phyloP scores from a whole-genome alignment of 2,888 invertebrate species.

The Callyntrura guangdongensis region DNA sequence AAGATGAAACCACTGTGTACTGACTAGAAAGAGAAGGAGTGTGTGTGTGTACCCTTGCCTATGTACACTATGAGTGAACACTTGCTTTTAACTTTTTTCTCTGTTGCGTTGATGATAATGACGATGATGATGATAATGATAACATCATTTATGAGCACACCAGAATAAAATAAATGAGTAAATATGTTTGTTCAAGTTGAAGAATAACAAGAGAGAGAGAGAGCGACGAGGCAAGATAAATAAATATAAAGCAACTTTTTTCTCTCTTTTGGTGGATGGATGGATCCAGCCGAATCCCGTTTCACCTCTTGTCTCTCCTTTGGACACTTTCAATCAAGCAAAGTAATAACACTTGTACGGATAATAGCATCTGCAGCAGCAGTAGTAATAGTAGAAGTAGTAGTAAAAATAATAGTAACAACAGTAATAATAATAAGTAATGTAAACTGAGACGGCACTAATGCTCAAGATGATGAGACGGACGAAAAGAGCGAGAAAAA shows the following conservation, averaged over 20 bases:
- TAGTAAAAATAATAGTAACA: no score
- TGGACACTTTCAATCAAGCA: constrained; percentile 20
- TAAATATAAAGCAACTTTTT: no score
- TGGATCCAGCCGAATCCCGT: neutral
- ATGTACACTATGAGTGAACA: no score
- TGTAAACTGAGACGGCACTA: constrained; percentile 18
- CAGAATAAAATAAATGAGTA: constrained; percentile 38
- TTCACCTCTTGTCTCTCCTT: neutral
- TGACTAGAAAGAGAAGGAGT: no score
- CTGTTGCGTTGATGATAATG: no score
- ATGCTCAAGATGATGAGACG: neutral
- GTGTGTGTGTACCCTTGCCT: neutral
- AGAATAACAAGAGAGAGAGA: neutral
- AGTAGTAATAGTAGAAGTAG: no score
- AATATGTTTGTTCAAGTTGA: neutral
- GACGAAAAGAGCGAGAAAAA: neutral
- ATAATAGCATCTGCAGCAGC: no score
- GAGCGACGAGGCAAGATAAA: no score
- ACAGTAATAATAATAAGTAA: constrained; percentile 20
- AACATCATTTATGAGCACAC: neutral
- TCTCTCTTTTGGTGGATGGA: no score
- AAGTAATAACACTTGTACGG: no score
- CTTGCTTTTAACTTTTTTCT: no score
- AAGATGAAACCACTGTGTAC: neutral
- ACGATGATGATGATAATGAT: no score